Evolutionary conservation across 53 echinoderm and acorn worm genomes (phyloP).

Genomic region (Henricia sp.): DNA sequence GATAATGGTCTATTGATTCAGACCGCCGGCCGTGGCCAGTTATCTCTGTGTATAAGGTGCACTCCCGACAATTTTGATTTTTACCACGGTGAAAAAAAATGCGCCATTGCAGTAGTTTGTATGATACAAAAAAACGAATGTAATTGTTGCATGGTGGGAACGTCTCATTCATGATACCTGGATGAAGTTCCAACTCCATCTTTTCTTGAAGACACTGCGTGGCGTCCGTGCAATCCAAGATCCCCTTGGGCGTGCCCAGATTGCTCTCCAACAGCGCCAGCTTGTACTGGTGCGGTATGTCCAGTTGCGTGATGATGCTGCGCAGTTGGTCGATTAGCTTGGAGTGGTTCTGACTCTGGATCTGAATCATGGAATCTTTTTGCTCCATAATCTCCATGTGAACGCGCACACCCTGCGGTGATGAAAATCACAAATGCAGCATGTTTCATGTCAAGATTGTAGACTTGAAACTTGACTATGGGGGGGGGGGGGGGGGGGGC

Average conservation of each 20-base stretch:
- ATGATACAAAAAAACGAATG: no score
- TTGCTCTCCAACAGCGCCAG: slow-evolving; percentile 75
- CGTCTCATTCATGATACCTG: slow-evolving; percentile 61
- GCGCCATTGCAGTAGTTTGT: no score
- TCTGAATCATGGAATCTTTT: slow-evolving; percentile 98
- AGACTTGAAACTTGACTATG: no score
- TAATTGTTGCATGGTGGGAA: no score
- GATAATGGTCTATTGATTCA: no score
- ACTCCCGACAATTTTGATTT: no score
- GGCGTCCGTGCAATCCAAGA: slow-evolving; percentile 88
- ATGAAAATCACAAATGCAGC: no score
- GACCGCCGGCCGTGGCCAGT: no score
- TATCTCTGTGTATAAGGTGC: no score
- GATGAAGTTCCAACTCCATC: slow-evolving; percentile 82
- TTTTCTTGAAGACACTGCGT: slow-evolving; percentile 84
- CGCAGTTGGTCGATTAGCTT: slow-evolving; percentile 73
- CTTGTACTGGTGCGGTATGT: slow-evolving; percentile 81
- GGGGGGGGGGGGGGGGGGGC: no score
- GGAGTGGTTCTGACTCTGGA: slow-evolving; percentile 90
- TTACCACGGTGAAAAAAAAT: no score
- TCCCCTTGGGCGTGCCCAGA: slow-evolving; percentile 84
- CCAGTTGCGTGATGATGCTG: slow-evolving; percentile 73
- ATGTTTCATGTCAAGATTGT: no score
- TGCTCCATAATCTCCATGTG: slow-evolving; percentile 99
- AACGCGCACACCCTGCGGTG: slow-evolving; percentile 78